Conservation (phyloP, 2,888 invertebrate species). For the Peribatodes rhomboidaria region DNA sequence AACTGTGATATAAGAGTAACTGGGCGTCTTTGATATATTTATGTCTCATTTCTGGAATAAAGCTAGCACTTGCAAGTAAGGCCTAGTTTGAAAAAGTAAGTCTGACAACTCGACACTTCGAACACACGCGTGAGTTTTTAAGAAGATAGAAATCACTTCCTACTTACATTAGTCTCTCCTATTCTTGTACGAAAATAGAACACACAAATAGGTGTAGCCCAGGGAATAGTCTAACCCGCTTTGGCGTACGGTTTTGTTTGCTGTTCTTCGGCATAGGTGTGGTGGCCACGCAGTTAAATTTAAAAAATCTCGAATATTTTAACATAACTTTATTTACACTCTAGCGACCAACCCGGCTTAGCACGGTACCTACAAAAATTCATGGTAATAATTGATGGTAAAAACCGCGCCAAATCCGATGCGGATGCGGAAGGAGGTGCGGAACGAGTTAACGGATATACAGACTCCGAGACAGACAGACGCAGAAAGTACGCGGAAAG, state of each 20-base stretch:
- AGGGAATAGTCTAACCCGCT: conserved; percentile 50
- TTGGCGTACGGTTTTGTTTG: conserved; percentile 46
- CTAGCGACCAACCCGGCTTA: too few relatives aligned
- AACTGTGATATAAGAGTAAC: conserved; percentile 2
- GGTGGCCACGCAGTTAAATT: conserved; percentile 24
- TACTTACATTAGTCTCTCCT: conserved; percentile 16
- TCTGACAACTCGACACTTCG: background rate
- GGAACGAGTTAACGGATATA: too few relatives aligned
- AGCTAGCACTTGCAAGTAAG: background rate
- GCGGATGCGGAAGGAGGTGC: too few relatives aligned
- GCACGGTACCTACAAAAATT: too few relatives aligned
- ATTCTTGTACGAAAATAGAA: conserved; percentile 35
- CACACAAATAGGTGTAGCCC: conserved; percentile 41
- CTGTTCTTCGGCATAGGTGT: conserved; percentile 38
- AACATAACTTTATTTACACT: too few relatives aligned
- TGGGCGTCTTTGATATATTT: conserved; percentile 3
- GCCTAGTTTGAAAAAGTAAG: background rate
- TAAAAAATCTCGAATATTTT: too few relatives aligned
- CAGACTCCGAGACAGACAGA: too few relatives aligned
- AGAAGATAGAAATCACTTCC: conserved; percentile 11
- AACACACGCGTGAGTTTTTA: background rate
- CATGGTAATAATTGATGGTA: too few relatives aligned
- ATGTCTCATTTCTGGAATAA: background rate
- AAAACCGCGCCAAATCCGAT: too few relatives aligned
- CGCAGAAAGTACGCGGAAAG: too few relatives aligned